Evolutionary conservation across 2,113 vertebrate species (phyloP), one percentile per base, ranked within the genome.

Genomic region (Heliornis fulica): DNA sequence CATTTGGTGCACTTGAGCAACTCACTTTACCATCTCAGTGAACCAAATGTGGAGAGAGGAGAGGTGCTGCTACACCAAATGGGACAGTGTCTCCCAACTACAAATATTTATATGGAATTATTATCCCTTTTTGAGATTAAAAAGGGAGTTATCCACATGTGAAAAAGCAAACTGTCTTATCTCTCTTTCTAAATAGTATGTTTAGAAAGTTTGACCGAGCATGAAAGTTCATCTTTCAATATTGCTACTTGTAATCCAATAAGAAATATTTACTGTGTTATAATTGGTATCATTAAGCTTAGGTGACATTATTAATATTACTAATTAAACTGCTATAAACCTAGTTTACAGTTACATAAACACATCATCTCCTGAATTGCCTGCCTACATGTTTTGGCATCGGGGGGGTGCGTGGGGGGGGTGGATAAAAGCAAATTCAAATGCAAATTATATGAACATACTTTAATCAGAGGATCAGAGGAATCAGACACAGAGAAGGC

Each of bases 271-370:
- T 98, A 97, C 98, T 70, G 50, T 97, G 94, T 94, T 98, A 61
- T 98, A 98, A 98, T 98, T 98, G 97, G 90, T 95, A 95, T 98
- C 97, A 97, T 98, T 98, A 98, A 97, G 95, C 96, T 97, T 97
- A 98, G 98, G 97, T 98, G 96, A 97, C 89, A 61, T 97, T 98
- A 98, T 98, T 98, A 98, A 98, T 98, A 98, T 97, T 88, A 75
- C 97, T 98, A 98, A 98, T 98, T 98, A 98, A 98, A 97, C 96
- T 95, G 85, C 96, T 96, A 63, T 95, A 98, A 98, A 98, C 96
- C 97, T 96, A 94, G 97, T 96, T 95, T 87, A 51, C 97, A 96
- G 92, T 96, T 96, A 95, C 88, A 94, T 96, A 96, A 98, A 98
- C 94, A 97, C 82, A 90, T 96, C 95, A 45, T 31, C 38, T 25